These are phyloP conservation scores for Syngnathus scovelli DNA, from an alignment of 2,113 vertebrate species.

Conservation along the genomic window DNA sequence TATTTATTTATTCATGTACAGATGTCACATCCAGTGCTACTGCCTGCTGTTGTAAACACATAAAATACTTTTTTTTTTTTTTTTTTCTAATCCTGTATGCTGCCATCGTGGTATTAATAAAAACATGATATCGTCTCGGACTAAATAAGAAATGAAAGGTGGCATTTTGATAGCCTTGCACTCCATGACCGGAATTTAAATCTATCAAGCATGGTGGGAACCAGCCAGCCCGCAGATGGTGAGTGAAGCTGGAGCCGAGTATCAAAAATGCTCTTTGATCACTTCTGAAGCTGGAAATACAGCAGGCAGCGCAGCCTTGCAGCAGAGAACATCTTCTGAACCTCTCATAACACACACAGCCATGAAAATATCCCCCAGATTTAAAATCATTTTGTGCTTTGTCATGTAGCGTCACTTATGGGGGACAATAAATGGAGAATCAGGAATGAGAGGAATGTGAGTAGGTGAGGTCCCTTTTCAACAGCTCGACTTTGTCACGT, in stretches of 20 bases:
- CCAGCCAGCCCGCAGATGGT: background rate
- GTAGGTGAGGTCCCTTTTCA: background rate
- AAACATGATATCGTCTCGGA: background rate
- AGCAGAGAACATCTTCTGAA: conserved; percentile 4
- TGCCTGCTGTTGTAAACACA: background rate
- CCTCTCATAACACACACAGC: background rate
- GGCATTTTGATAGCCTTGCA: background rate
- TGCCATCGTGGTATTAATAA: background rate
- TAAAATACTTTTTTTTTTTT: too few relatives aligned
- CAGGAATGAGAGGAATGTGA: conserved; percentile 23
- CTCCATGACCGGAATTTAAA: background rate
- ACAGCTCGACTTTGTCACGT: background rate
- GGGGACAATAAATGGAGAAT: conserved; percentile 6
- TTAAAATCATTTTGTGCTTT: background rate
- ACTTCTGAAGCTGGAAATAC: conserved; percentile 6
- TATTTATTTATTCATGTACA: background rate
- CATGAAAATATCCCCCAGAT: background rate
- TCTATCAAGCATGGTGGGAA: background rate
- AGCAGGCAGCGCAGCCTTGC: background rate
- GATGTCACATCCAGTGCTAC: background rate
- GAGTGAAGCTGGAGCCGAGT: background rate
- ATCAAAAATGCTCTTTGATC: conserved; percentile 32
- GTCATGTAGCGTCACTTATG: background rate
- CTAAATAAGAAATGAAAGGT: background rate
- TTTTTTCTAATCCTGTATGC: too few relatives aligned